These are phyloP conservation scores for Gambelia wislizenii DNA, from an alignment of 2,797 vertebrate genomes.

Conservation along the genomic window DNA sequence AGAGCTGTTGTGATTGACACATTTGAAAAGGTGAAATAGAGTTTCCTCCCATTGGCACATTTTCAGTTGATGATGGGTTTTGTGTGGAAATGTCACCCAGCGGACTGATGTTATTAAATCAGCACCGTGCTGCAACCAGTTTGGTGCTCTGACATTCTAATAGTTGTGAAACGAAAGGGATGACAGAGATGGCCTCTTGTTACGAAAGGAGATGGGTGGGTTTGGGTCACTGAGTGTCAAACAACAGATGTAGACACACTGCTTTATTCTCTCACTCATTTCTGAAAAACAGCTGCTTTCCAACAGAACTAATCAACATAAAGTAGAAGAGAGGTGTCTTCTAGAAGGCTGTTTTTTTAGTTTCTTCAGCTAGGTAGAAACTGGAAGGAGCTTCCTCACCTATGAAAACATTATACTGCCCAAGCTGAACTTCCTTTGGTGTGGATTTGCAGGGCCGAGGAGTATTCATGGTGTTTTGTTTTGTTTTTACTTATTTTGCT, in stretches of 20 bases:
- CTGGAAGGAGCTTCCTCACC: constrained; percentile 12
- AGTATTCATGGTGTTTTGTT: not conserved
- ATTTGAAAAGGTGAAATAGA: constrained; percentile 62
- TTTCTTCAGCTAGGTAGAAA: constrained; percentile 39
- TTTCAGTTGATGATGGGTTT: constrained; percentile 67
- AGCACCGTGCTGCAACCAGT: constrained; percentile 10
- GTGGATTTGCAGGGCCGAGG: constrained; percentile 23
- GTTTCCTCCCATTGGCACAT: constrained; percentile 52
- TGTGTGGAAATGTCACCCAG: constrained; percentile 44
- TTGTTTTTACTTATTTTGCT: constrained; percentile 29
- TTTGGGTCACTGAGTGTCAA: constrained; percentile 39
- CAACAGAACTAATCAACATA: constrained; percentile 48
- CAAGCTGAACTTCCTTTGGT: constrained; percentile 27
- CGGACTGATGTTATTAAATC: constrained; percentile 47
- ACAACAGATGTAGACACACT: constrained; percentile 24
- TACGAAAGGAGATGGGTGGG: constrained; percentile 11
- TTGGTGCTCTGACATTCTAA: constrained; percentile 25
- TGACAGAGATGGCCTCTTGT: not conserved
- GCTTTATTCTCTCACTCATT: constrained; percentile 22
- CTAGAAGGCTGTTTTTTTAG: constrained; percentile 46
- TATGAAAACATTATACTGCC: not conserved
- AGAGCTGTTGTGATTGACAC: constrained; percentile 73
- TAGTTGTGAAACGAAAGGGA: not conserved
- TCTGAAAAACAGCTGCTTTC: constrained; percentile 56
- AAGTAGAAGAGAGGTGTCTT: constrained; percentile 49